Percentiles rank a stretch among this genome's conserved stretches.
Conservation (phyloP, 2,888 invertebrate genomes). For the Meghimatium bilineatum region DNA sequence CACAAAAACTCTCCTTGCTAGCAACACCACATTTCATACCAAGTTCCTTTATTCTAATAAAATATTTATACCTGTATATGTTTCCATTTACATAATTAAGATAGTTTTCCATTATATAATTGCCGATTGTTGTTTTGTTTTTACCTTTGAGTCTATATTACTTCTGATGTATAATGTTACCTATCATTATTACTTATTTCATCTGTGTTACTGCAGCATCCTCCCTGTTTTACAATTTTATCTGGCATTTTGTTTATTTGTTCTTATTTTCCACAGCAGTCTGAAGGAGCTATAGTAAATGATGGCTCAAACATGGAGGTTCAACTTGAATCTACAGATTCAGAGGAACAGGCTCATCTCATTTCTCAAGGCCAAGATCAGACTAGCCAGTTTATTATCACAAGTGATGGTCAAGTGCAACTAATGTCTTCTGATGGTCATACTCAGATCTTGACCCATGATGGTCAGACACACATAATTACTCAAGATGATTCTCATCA, state of each 20-base stretch:
- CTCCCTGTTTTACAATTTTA: too few relatives aligned
- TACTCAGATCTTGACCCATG: constrained; percentile 27
- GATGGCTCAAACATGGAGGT: constrained; percentile 21
- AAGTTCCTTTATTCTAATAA: too few relatives aligned
- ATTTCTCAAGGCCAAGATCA: constrained; percentile 16
- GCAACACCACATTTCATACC: too few relatives aligned
- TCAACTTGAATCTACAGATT: constrained; percentile 18
- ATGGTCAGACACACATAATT: constrained; percentile 19
- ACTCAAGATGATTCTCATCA: constrained; percentile 7
- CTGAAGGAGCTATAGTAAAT: neutral
- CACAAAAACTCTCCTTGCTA: too few relatives aligned
- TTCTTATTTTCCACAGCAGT: constrained; percentile 15
- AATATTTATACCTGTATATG: too few relatives aligned
- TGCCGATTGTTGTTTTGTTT: too few relatives aligned
- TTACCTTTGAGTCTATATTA: too few relatives aligned
- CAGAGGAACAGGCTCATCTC: constrained; percentile 19
- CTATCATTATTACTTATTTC: too few relatives aligned
- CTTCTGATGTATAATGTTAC: too few relatives aligned
- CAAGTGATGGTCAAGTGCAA: constrained; percentile 30
- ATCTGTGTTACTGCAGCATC: too few relatives aligned
- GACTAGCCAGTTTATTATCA: constrained; percentile 34
- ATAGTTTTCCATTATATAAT: too few relatives aligned
- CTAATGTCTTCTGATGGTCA: constrained; percentile 37
- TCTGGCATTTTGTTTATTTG: neutral
- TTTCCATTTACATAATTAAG: too few relatives aligned